Conservation (phyloP, 2,888 invertebrate genomes). For the Eilema sororculum region DNA sequence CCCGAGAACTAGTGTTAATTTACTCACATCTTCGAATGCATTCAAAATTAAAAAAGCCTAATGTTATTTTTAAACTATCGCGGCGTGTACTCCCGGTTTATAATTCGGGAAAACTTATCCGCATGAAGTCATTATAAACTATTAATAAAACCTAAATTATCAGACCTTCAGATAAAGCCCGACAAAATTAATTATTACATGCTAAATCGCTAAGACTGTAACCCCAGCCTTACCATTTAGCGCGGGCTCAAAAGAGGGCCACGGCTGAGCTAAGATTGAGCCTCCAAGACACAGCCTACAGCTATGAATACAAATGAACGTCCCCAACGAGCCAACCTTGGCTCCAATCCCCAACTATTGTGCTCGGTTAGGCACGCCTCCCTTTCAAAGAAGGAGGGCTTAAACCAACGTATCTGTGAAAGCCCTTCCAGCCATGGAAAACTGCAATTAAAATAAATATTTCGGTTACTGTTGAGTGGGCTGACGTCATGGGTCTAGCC, state of each 20-base stretch:
- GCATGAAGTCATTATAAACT: no score
- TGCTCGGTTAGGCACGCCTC: background rate
- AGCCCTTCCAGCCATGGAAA: background rate
- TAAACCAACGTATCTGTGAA: background rate
- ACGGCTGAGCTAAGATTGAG: constrained; percentile 55
- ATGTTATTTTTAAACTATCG: no score
- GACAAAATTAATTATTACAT: no score
- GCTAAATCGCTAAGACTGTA: constrained; percentile 27
- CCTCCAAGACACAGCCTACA: constrained; percentile 55
- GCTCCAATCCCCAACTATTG: constrained; percentile 28
- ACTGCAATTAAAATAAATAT: background rate
- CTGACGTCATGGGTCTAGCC: no score
- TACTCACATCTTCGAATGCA: no score
- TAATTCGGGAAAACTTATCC: no score
- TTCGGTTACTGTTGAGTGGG: no score
- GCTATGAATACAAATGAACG: constrained; percentile 61
- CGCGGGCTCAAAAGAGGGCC: constrained; percentile 58
- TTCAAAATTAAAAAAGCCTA: no score
- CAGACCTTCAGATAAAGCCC: no score
- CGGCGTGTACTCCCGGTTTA: no score
- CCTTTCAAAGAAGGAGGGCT: background rate
- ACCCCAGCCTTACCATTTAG: constrained; percentile 55
- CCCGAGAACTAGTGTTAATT: no score
- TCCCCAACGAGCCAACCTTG: constrained; percentile 43
- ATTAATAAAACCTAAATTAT: no score